Base-by-base conservation (phyloP, 1,140 invertebrate genomes). In the Drosophila nikananu region DNA sequence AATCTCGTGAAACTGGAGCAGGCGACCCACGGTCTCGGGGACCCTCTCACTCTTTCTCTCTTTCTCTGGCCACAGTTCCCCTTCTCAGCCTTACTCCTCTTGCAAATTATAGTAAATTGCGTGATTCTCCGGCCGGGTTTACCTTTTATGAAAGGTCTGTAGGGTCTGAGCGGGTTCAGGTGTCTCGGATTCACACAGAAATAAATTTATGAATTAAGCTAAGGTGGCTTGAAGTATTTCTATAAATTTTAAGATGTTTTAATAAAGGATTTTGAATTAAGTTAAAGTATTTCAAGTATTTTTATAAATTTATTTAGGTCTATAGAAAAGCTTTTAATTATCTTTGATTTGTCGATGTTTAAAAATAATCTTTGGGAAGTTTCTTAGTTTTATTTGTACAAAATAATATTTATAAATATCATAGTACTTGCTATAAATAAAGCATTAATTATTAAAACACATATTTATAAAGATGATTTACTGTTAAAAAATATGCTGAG, bases 71-170 rank as follows among this genome's bases (percentile, higher is more conserved):
- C 44, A 46, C 44, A 46, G 21, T 15, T 23, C 19, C 30, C 17
- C 32, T 19, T 13, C 39, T 57, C 39, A 67, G 12, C 23, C 60
- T 6, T 39, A 23, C 49, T 61, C 15, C 39, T 35, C 54, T 49
- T 71, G 70, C 41, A 82, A 90, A 90, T 91, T 90, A 91, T 90
- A 91, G 81, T 86, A 90, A 90, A 90, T 90, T 90, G 86, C 86
- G 81, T 84, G 86, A 90, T 84, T 89, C 81, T 66, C 30, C 27
- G 17, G 10, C 35, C 23, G 15, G 23, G 75, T 68, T 65, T 77
- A 80, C 79, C 83, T 81, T 71, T 81, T 51, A 49, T 49, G 37
- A 71, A 54, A 54, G 49, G 42, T 67, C 42, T 41, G 35, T 23
- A 30, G 12, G 21, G 13, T 35, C 30, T 25, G 21, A 57, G 37